Base-by-base conservation (phyloP, 1,140 invertebrate species). In the Papilio glaucus region DNA sequence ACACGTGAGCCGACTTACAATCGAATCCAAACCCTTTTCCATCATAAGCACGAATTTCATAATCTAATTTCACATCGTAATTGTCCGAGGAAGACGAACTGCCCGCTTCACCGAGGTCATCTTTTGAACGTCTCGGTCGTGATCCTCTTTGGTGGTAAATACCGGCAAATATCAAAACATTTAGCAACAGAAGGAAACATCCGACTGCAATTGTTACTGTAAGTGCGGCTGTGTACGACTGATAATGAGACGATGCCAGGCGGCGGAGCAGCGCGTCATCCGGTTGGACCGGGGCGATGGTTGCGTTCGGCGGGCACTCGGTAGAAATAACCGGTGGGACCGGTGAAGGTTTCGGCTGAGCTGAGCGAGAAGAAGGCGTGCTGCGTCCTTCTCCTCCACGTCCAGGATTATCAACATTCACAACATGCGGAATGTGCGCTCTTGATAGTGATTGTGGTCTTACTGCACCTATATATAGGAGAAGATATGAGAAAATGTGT, bases 191-290 rank as follows among this genome's bases (percentile, higher is more conserved):
- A 7, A 97, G 93, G 72, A 97, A 97, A 74, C 96, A 98, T 0
- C 98, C 98, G 1, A 99, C 97, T 0, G 97, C 97, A 69, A 99
- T 97, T 0, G 98, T 99, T 3, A 99, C 96, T n/a, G 97, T 97
- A 0, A 99, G 93, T 0, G 97, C 97, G 0, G 97, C 98, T 0
- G 97, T 98, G 88, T 98, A 98, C 38, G 96, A 97, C 80, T 97
- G 96, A 80, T 97, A 97, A 82, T 97, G 96, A 75, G 95, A 96
- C 8, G 96, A 96, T 2, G 96, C 96, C 3, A 97, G 89, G 53
- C 96, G 96, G 21, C 96, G 94, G 3, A 97, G 89, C 0, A 97
- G 88, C 73, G 96, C 96, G 83, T 96, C 96, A n/a, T 94, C 94
- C 39, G 87, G 86, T 75, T 92, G 92, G 1, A 86, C 80, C 0